Base-by-base conservation (phyloP, 2,797 vertebrate genomes). In the Anisognathus igniventris region DNA sequence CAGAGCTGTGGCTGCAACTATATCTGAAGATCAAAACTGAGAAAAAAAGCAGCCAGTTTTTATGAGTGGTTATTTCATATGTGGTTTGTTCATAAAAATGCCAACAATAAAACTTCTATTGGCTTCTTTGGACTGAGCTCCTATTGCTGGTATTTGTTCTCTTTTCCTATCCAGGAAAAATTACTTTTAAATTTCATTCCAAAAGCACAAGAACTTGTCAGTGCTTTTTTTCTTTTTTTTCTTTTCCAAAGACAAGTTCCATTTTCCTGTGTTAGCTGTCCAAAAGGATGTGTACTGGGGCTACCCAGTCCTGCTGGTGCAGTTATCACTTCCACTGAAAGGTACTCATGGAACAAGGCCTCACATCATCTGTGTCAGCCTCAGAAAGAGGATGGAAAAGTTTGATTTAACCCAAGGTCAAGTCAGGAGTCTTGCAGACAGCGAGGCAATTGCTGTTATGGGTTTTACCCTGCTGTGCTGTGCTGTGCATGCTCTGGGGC, bases 121-220 rank as follows among this genome's bases (percentile, higher is more conserved):
- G 51, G 7, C 18, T 74, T 83, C 48, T 72, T 89, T 68, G 35
- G 62, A 58, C 44, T 42, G 35, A 68, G 10, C 21, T 83, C 39
- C 57, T 81, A 14, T 90, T 91, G 72, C 40, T 10, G 31, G 40
- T 44, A 48, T 88, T 88, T 91, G 10, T 84, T 81, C 70, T 88
- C 30, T 66, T 20, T 91, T 86, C 44, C 22, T 15, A 31, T 92
- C 47, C 88, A 95, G 73, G 83, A 96, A 95, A 95, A 95, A 35
- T 14, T 5, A 35, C 21, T 45, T 90, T 44, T 71, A 72, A 53
- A 50, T 88, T 92, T 91, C 37, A 40, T 88, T 90, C 82, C 70
- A 35, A 81, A 73, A 61, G 17, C 54, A 28, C 23, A 86, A 78
- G 19, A 27, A 58, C 9, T 54, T 33, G 23, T 56, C 54, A 67